Evolutionary conservation across 2,113 vertebrate genomes (phyloP), one percentile per base, ranked within the genome.

Genomic region (Bufo gargarizans): DNA sequence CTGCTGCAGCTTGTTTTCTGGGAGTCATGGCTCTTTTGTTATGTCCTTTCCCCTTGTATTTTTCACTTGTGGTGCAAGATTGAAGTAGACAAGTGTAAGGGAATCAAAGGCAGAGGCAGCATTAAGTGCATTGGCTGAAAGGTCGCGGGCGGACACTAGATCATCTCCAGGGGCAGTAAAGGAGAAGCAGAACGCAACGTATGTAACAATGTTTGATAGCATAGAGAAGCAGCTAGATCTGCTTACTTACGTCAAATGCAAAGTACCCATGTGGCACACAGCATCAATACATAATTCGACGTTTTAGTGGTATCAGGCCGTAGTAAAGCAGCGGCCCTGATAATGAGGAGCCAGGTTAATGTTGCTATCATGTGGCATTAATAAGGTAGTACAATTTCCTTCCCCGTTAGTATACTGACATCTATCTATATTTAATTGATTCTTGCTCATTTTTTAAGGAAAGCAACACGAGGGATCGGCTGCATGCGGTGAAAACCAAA

Each of bases 41-140:
- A 87, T 90, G 89, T 91, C 89, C 88, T 84, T 91, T 90, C 90
- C 91, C 71, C 82, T 84, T 84, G 50, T 92, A 90, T 90, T 88
- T 91, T 84, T 86, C 3, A 11, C 91, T 91, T 19, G 84, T 47
- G 8, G 90, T 6, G 80, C 4, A 85, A 92, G 91, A 94, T 91
- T 78, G 90, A 88, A 94, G 91, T 14, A 92, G 92, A 94, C 93
- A 93, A 93, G 93, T 93, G 92, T 94, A 92, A 94, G 94, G 92
- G 92, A 92, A 92, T 91, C 92, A 91, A 61, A 91, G 55, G 90
- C 91, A 90, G 58, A 91, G 47, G 90, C 90, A 90, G 90, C 90
- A 89, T 93, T 91, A 91, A 91, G 91, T 86, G 92, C 91, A 9
- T 6, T 90, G 93, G 90, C 4, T 92, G 94, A 92, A 91, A 93